Evolutionary conservation across 2,797 vertebrate genomes (phyloP).

Genomic region (Rhabdomys pumilio): DNA sequence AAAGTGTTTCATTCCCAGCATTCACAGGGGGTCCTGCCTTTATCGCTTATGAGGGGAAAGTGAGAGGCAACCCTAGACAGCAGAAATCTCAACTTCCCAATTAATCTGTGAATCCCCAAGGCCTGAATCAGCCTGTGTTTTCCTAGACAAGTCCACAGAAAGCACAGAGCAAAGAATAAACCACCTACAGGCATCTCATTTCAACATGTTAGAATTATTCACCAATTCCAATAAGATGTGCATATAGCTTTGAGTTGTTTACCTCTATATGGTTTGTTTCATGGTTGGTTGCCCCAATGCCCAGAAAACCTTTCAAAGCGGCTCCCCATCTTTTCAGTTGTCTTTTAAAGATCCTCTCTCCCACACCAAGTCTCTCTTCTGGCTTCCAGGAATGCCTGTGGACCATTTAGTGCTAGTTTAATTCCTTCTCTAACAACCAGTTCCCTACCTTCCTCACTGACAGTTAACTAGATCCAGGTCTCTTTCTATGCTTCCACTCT

Average conservation of each 20-base stretch:
- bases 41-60: slow-evolving; percentile 55
- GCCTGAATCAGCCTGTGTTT: slow-evolving; percentile 26
- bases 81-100: slow-evolving; percentile 77
- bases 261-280: slow-evolving; percentile 16
- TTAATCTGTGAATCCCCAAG: slow-evolving; percentile 66
- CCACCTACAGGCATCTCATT: background rate
- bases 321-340: background rate
- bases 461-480: background rate
- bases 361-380: background rate
- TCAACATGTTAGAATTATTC: background rate
- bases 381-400: background rate
- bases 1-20: slow-evolving; percentile 74
- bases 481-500: background rate
- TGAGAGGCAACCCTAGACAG: slow-evolving; percentile 52
- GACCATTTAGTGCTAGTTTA: background rate
- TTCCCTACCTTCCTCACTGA: background rate
- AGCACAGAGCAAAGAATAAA: slow-evolving; percentile 18
- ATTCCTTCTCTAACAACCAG: background rate
- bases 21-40: slow-evolving; percentile 79
- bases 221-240: slow-evolving; percentile 36
- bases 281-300: background rate
- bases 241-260: background rate
- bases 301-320: background rate
- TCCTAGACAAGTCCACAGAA: slow-evolving; percentile 46
- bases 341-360: background rate